These are phyloP conservation scores for Silurus meridionalis DNA, from an alignment of 2,113 vertebrate genomes.

Conservation along the genomic window DNA sequence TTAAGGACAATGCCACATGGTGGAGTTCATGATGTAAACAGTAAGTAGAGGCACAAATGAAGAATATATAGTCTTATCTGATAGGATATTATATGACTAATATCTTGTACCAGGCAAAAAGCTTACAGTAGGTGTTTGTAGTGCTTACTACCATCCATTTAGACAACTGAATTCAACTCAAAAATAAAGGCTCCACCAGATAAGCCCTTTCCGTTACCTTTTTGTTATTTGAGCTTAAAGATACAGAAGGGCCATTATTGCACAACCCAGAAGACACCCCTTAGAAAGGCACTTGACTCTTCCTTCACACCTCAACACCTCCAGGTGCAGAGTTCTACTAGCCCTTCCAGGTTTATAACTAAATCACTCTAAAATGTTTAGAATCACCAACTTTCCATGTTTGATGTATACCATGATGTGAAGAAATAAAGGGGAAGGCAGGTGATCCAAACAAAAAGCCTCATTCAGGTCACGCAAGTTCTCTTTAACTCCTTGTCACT, in stretches of 20 bases:
- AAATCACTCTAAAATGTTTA: slow-evolving; percentile 47
- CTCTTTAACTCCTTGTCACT: slow-evolving; percentile 1
- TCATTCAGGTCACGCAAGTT: slow-evolving; percentile 1
- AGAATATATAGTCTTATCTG: slow-evolving; percentile 54
- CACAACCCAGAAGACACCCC: slow-evolving; percentile 68
- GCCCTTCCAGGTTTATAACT: slow-evolving; percentile 46
- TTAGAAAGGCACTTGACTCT: slow-evolving; percentile 76
- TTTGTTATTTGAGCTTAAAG: slow-evolving; percentile 64
- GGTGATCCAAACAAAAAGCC: slow-evolving; percentile 55
- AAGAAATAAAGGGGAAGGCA: slow-evolving; percentile 40
- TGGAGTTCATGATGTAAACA: slow-evolving; percentile 71
- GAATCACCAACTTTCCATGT: slow-evolving; percentile 56
- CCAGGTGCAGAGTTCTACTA: slow-evolving; percentile 51
- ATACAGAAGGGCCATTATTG: slow-evolving; percentile 76
- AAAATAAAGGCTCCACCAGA: slow-evolving; percentile 58
- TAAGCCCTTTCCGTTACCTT: slow-evolving; percentile 57
- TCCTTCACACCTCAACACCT: slow-evolving; percentile 40
- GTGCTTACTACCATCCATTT: slow-evolving; percentile 60
- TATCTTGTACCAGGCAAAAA: slow-evolving; percentile 69
- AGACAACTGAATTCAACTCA: slow-evolving; percentile 55
- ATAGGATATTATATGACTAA: slow-evolving; percentile 63
- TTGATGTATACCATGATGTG: slow-evolving; percentile 62
- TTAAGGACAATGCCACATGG: slow-evolving; percentile 70
- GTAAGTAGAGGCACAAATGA: slow-evolving; percentile 66
- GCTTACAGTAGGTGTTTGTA: slow-evolving; percentile 75